Evolutionary conservation across 1,140 invertebrate genomes (phyloP), one percentile per base, ranked within the genome.

Genomic region (Drosophila ohnishii): DNA sequence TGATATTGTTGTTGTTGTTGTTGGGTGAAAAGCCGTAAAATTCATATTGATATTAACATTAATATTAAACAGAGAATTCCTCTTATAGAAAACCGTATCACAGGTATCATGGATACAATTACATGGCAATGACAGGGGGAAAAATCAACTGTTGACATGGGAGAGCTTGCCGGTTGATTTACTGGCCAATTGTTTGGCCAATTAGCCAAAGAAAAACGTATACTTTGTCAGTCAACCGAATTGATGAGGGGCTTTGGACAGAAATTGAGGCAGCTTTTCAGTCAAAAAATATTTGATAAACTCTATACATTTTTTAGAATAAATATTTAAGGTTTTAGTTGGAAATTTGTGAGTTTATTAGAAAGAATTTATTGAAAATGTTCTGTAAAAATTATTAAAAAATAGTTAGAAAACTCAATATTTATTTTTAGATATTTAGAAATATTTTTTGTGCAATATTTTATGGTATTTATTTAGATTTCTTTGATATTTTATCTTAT

Each of bases 11-110:
- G 22, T 22, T 22, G 22, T 65, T 60, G 56, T 42, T 30, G 48
- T 50, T 50, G 28, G 40, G 63, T 58, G 70, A 75, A 75, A 83
- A 70, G 67, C 63, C 77, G 75, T 83, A 80, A 88, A 87, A 77
- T 83, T 65, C 67, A 83, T 83, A 86, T 76, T 79, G 62, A 73
- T 86, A 87, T 83, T 62, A 79, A 87, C 72, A 87, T 87, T 83
- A 75, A 75, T 76, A 67, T 66, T 10, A 76, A 70, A 73, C 73
- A 63, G 61, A 34, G 42, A 58, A 30, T 48, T 30, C 30, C 51
- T 37, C 22, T 30, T 47, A 44, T 42, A 19, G 16, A 72, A 80
- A 79, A 71, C 45, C 55, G 56, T 76, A 69, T 76, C 51, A 37
- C 22, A 55, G 13, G 51, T 55, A 25, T 55, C 39, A 75, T 37